phyloP scores from a whole-genome alignment of 2,113 vertebrate species.

The Pachypanchax playfairii region DNA sequence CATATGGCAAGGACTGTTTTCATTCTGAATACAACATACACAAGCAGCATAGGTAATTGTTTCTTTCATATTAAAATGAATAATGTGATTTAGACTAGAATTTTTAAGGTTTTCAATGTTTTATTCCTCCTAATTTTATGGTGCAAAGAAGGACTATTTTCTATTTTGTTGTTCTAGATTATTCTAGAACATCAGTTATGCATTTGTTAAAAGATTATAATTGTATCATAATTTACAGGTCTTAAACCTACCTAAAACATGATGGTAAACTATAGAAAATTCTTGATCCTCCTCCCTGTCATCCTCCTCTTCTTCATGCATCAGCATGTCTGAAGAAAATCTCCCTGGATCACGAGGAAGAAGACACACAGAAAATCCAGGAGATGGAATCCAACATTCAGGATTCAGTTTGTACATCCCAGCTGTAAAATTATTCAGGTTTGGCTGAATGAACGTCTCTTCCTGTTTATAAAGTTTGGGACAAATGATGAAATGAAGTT shows the following conservation, averaged over 20 bases:
- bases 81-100: too few relatives aligned
- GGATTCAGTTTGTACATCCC: constrained; percentile 35
- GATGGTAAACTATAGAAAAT: constrained; percentile 15
- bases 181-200: too few relatives aligned
- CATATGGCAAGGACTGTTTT: not conserved
- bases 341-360: constrained; percentile 17
- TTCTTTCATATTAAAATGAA: too few relatives aligned
- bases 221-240: too few relatives aligned
- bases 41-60: not conserved
- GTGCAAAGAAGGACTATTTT: too few relatives aligned
- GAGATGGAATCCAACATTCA: constrained; percentile 18
- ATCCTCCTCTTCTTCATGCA: constrained; percentile 14
- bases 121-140: too few relatives aligned
- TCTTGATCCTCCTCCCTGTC: constrained; percentile 2
- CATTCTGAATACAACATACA: not conserved
- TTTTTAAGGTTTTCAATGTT: too few relatives aligned
- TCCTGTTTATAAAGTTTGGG: not conserved
- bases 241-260: constrained; percentile 24
- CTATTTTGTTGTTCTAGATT: too few relatives aligned
- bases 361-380: constrained; percentile 12
- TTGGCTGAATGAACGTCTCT: fast-evolving
- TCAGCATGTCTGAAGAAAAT: not conserved
- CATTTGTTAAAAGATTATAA: too few relatives aligned
- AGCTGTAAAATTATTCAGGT: not conserved
- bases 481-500: not conserved